Evolutionary conservation across 2,797 vertebrate genomes (phyloP).

Genomic region (Craterocephalus amniculus): DNA sequence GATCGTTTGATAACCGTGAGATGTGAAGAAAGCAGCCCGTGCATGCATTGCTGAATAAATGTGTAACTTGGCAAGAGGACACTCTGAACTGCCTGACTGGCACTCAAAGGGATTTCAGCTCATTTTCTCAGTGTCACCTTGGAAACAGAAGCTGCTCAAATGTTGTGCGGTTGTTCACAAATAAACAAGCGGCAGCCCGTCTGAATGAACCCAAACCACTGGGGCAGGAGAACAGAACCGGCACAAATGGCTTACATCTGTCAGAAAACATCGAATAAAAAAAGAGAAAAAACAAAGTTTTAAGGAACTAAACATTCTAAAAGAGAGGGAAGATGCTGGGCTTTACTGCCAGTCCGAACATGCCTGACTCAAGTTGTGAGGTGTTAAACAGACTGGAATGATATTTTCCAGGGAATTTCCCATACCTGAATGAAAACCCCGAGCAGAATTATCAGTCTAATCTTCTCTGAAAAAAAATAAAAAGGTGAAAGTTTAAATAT

Average conservation of each 20-base stretch:
- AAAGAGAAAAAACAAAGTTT: neutral
- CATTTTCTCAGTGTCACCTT: slow-evolving; percentile 18
- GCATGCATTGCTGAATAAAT: slow-evolving; percentile 25
- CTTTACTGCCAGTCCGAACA: neutral
- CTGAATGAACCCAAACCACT: neutral
- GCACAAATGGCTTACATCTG: neutral
- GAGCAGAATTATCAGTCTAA: neutral
- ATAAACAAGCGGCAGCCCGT: slow-evolving; percentile 1
- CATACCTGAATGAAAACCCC: neutral
- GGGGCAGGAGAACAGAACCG: neutral
- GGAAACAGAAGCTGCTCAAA: slow-evolving; percentile 30
- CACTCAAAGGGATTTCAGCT: neutral
- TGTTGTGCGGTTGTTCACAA: slow-evolving; percentile 2
- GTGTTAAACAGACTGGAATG: neutral
- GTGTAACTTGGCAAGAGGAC: neutral
- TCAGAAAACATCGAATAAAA: neutral
- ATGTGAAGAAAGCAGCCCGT: slow-evolving; percentile 8
- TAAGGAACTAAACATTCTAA: neutral
- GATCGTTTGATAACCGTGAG: neutral
- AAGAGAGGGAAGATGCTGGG: neutral
- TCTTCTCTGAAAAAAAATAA: neutral
- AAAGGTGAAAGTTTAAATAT: slow-evolving; percentile 2
- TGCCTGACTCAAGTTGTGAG: neutral
- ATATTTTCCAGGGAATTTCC: neutral
- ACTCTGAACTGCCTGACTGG: neutral